phyloP scores from a whole-genome alignment of 2,888 invertebrate genomes.

The Prenolepis imparis region DNA sequence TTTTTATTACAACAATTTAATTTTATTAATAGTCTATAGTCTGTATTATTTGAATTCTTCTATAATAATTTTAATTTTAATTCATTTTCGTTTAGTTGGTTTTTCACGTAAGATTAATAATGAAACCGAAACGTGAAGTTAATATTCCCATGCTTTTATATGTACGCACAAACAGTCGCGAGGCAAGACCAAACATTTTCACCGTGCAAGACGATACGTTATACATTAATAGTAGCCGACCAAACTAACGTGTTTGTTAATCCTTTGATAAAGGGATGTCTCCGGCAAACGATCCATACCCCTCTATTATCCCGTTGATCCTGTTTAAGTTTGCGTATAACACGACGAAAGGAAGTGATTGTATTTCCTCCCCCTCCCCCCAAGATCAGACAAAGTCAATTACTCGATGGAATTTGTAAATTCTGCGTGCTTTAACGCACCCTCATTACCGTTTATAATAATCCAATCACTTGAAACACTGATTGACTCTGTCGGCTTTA shows the following conservation, averaged over 20 bases:
- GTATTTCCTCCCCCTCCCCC: too few relatives aligned
- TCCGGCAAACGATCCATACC: constrained; percentile 11
- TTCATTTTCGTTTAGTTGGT: too few relatives aligned
- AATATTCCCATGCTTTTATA: too few relatives aligned
- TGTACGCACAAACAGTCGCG: neutral
- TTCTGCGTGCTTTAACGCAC: neutral
- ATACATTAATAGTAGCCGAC: neutral
- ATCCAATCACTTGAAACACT: neutral
- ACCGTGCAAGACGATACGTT: neutral
- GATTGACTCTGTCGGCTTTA: neutral
- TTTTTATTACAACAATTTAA: too few relatives aligned
- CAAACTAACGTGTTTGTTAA: constrained; percentile 44
- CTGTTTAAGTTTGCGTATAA: constrained; percentile 42
- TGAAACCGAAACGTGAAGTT: too few relatives aligned
- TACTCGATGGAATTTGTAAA: neutral
- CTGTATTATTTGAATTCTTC: too few relatives aligned
- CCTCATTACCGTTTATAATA: neutral
- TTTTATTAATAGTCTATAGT: too few relatives aligned
- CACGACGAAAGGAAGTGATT: neutral
- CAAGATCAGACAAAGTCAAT: constrained; percentile 20
- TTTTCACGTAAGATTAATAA: too few relatives aligned
- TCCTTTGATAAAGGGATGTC: constrained; percentile 22
- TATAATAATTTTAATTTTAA: too few relatives aligned
- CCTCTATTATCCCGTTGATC: constrained; percentile 26
- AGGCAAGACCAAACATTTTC: neutral